Evolutionary conservation across 2,888 invertebrate species (phyloP), one percentile per base, ranked within the genome.

Genomic region (Automeris io): DNA sequence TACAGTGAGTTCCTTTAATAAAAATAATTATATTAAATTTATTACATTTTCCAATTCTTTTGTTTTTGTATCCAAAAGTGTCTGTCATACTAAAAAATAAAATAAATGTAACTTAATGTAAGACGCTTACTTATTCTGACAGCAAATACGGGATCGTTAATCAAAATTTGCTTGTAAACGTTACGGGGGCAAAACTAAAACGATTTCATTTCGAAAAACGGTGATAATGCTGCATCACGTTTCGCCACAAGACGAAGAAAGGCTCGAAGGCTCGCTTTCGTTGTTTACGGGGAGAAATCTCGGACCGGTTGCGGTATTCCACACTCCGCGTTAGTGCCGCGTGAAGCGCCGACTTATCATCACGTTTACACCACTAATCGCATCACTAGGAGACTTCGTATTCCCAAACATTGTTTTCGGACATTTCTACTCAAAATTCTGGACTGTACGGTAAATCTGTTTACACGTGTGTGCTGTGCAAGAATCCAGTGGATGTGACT

Each of bases 211-310:
- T 56, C 61, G 69, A 65, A 61, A 61, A 55, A 42, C 26, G 18
- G 23, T 58, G 54, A 80, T 81, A 76, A 46, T 42, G 46, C 51
- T 57, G 53, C 61, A 50, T 63, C 65, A 67, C 69, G 70, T 75
- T 74, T 70, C 69, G 76, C 73, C 70, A 70, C 69, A 60, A 68
- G 56, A 61, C 67, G 69, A 83, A 79, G 82, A 83, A 83, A 82
- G 80, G 78, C 65, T 67, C 53, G 61, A 63, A 74, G 74, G 77
- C 75, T 79, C 70, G 82, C 80, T 83, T 85, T 82, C 83, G 78
- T 72, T 82, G 82, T 77, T 76, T 77, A 80, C 81, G 80, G 81
- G 81, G 85, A 83, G 85, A 85, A 85, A 85, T 83, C 83, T 73
- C 68, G 61, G 68, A 81, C 82, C 80, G 80, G 81, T 75, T 64